These are phyloP conservation scores for Tadarida brasiliensis DNA, from an alignment of 2,797 vertebrate genomes.

Conservation along the genomic window DNA sequence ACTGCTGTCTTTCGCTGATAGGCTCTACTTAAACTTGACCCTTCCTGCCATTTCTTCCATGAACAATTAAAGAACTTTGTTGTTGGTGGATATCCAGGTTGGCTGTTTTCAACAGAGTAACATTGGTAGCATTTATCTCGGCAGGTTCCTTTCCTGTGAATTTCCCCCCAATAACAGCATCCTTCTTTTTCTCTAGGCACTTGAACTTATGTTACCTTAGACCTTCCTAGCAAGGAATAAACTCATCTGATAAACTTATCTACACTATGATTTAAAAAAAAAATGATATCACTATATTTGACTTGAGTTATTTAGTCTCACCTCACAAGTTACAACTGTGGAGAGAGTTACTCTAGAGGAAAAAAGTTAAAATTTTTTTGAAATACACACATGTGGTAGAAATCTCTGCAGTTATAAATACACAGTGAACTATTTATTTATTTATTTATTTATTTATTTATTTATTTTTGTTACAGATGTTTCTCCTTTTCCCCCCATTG, in stretches of 20 bases:
- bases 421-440: conserved; percentile 23
- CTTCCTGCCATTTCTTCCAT: conserved; percentile 34
- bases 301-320: conserved; percentile 36
- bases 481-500: too few relatives aligned
- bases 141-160: conserved; percentile 16
- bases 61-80: conserved; percentile 58
- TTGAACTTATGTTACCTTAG: neutral
- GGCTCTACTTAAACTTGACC: conserved; percentile 42
- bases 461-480: too few relatives aligned
- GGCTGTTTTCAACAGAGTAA: conserved; percentile 51
- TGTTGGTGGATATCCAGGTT: neutral
- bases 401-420: conserved; percentile 44
- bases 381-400: conserved; percentile 21
- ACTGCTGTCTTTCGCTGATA: conserved; percentile 52
- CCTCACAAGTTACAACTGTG: conserved; percentile 30
- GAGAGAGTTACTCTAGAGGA: neutral
- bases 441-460: too few relatives aligned
- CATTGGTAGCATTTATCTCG: conserved; percentile 56
- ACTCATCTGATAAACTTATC: conserved; percentile 9
- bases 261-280: neutral
- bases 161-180: neutral
- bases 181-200: conserved; percentile 49
- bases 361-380: neutral
- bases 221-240: conserved; percentile 54
- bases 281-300: conserved; percentile 13